These are phyloP conservation scores for Malacoraja senta DNA, from an alignment of 2,797 vertebrate species.

Conservation along the genomic window DNA sequence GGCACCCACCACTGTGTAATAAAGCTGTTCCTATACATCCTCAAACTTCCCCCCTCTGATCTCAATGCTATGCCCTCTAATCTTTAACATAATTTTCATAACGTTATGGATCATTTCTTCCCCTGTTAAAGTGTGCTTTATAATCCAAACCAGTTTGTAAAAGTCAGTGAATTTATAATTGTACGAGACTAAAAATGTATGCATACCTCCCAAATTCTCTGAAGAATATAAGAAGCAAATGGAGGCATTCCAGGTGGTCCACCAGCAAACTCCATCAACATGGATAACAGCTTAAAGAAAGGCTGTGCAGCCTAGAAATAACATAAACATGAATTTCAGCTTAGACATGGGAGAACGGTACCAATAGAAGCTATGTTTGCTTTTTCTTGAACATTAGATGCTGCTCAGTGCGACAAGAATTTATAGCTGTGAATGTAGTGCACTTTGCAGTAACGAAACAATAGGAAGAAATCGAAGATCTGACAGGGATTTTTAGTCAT, in stretches of 20 bases:
- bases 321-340: neutral
- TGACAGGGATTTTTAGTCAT: neutral
- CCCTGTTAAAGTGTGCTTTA: neutral
- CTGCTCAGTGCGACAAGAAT: neutral
- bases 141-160: neutral
- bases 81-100: neutral
- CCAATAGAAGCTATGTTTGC: neutral
- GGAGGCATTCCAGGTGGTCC: slow-evolving; percentile 96
- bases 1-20: too few relatives aligned
- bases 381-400: neutral
- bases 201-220: slow-evolving; percentile 95
- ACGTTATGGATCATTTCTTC: neutral
- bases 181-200: slow-evolving; percentile 25
- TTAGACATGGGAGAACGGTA: neutral
- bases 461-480: neutral
- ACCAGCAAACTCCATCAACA: slow-evolving; percentile 97
- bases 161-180: neutral
- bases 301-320: slow-evolving; percentile 84
- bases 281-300: slow-evolving; percentile 94
- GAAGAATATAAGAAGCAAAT: slow-evolving; percentile 92
- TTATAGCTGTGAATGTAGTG: neutral
- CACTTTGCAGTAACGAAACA: neutral
- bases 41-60: too few relatives aligned
- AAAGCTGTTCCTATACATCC: too few relatives aligned
- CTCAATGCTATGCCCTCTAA: too few relatives aligned